Conservation (phyloP, 1,140 invertebrate species). For the Andricus grossulariae region DNA sequence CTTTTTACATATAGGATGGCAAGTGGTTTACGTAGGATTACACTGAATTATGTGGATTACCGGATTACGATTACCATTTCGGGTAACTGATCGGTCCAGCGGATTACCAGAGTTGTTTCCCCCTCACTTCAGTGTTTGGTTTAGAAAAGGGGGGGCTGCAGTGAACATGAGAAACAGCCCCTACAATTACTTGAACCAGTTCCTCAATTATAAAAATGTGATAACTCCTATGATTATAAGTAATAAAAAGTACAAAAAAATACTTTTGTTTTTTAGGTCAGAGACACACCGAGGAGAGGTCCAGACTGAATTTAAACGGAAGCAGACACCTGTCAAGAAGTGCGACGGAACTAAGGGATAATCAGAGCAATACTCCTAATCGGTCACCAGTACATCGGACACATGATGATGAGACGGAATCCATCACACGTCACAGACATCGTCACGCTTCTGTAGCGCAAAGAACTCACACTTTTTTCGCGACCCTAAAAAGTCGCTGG, state of each 20-base stretch:
- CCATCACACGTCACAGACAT: slow-evolving; percentile 62
- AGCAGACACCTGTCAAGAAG: slow-evolving; percentile 72
- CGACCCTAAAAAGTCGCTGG: slow-evolving; percentile 82
- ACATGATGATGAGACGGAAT: slow-evolving; percentile 38
- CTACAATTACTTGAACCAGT: no score
- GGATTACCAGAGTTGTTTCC: no score
- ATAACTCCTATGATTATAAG: no score
- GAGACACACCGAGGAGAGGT: slow-evolving; percentile 52
- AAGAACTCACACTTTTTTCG: slow-evolving; percentile 84
- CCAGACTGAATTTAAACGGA: slow-evolving; percentile 66
- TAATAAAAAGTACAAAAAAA: background rate
- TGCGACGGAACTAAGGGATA: slow-evolving; percentile 70
- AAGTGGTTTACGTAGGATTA: no score
- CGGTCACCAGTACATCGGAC: slow-evolving; percentile 52
- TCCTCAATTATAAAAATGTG: no score
- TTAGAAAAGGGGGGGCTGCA: no score
- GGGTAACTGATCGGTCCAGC: no score
- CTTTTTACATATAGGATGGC: no score
- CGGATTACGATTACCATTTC: no score
- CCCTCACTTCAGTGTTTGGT: no score
- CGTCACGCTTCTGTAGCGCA: slow-evolving; percentile 78
- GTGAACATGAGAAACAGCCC: no score
- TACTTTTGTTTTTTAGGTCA: slow-evolving; percentile 41
- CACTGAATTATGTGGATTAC: no score
- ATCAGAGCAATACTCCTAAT: slow-evolving; percentile 41